Conservation (phyloP, 1,140 invertebrate species). For the Aradophagus sp. region DNA sequence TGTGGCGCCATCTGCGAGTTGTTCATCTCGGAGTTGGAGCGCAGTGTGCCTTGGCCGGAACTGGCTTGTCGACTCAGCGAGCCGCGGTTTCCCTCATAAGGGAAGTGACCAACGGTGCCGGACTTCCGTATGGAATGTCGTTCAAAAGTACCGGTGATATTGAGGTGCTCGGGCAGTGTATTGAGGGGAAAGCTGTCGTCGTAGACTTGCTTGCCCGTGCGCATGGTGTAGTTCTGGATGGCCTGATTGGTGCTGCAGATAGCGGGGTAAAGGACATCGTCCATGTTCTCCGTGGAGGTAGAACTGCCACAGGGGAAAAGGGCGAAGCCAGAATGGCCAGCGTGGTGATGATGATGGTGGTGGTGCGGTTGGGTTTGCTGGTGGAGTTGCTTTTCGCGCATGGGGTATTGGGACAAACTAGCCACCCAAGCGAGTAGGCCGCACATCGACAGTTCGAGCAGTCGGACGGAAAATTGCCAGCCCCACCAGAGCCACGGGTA, state of each 20-base stretch:
- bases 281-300: slow-evolving; percentile 81
- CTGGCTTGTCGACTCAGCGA: slow-evolving; percentile 72
- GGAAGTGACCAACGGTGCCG: slow-evolving; percentile 72
- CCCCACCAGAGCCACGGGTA: slow-evolving; percentile 91
- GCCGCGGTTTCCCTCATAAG: slow-evolving; percentile 70
- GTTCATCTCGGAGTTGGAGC: slow-evolving; percentile 35
- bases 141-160: slow-evolving; percentile 73
- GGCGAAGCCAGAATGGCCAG: slow-evolving; percentile 80
- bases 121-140: slow-evolving; percentile 74
- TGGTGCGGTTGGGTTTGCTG: slow-evolving; percentile 56
- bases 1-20: slow-evolving; percentile 24
- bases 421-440: slow-evolving; percentile 88
- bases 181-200: slow-evolving; percentile 79
- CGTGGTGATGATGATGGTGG: slow-evolving; percentile 58
- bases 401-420: slow-evolving; percentile 77
- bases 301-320: slow-evolving; percentile 85
- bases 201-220: slow-evolving; percentile 85
- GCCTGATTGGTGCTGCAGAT: slow-evolving; percentile 90
- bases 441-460: slow-evolving; percentile 89
- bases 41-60: slow-evolving; percentile 26
- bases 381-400: slow-evolving; percentile 74
- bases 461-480: slow-evolving; percentile 87
- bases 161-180: slow-evolving; percentile 76
- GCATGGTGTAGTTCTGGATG: slow-evolving; percentile 86
- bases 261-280: slow-evolving; percentile 82